phyloP scores from a whole-genome alignment of 2,888 invertebrate genomes.

The Digitonthophagus gazella region DNA sequence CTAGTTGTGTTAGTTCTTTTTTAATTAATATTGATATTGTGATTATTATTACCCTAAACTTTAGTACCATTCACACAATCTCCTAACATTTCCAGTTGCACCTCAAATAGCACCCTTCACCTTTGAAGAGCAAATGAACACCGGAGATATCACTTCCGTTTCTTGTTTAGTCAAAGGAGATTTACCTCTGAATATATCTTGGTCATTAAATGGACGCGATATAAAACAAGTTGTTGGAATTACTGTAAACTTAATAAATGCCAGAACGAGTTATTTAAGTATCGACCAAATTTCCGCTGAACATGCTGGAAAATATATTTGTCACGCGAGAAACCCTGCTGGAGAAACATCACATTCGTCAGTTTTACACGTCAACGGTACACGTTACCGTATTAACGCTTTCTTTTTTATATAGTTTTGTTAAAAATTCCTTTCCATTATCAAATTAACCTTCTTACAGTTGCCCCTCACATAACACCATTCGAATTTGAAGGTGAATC shows the following conservation, averaged over 20 bases:
- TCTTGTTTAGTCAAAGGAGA: constrained; percentile 76
- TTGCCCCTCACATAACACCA: constrained; percentile 64
- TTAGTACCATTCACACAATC: constrained; percentile 21
- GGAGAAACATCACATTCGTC: constrained; percentile 58
- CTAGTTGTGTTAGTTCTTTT: background rate
- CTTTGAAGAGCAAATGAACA: constrained; percentile 64
- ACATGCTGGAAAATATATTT: constrained; percentile 64
- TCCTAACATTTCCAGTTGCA: constrained; percentile 60
- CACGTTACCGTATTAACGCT: background rate
- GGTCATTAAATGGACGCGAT: constrained; percentile 60
- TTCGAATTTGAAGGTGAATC: constrained; percentile 67
- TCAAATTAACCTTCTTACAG: constrained; percentile 39
- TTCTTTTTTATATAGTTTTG: constrained; percentile 10
- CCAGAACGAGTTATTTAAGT: constrained; percentile 62
- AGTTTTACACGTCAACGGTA: constrained; percentile 40
- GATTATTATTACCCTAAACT: constrained; percentile 3
- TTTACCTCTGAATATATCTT: constrained; percentile 70
- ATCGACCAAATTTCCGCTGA: constrained; percentile 62
- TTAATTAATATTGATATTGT: constrained; percentile 13
- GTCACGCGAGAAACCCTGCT: constrained; percentile 60
- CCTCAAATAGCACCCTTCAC: constrained; percentile 77
- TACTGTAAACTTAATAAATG: constrained; percentile 58
- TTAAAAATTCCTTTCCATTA: too few species aligned
- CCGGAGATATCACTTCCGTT: constrained; percentile 43
- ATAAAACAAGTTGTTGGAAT: constrained; percentile 56